Conservation (phyloP, 1,140 invertebrate genomes). For the roundworm (Caenorhabditis elegans) region DNA sequence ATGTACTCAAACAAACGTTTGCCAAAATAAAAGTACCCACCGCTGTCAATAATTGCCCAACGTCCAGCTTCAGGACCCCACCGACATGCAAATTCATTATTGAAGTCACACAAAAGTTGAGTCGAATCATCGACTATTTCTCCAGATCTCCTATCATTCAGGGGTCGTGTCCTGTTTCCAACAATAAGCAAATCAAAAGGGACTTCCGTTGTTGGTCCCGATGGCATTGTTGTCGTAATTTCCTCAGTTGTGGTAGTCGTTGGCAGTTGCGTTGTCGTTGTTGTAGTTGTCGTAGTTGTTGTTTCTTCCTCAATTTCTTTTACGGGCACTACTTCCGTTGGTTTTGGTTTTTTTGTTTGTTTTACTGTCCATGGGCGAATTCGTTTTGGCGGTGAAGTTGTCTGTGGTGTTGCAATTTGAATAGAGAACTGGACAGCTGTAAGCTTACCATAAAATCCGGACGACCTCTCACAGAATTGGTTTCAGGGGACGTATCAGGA, state of each 20-base stretch:
- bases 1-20: no score
- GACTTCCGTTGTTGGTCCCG: constrained; percentile 42
- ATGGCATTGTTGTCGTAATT: constrained; percentile 32
- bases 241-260: constrained; percentile 28
- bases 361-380: constrained; percentile 34
- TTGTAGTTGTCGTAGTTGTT: constrained; percentile 22
- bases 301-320: not conserved
- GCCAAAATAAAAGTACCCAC: constrained; percentile 42
- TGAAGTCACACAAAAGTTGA: constrained; percentile 62
- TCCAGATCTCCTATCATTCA: constrained; percentile 56
- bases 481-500: not conserved
- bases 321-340: not conserved
- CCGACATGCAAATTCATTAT: constrained; percentile 61
- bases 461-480: not conserved
- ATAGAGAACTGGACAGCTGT: not conserved
- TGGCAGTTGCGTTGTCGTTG: not conserved
- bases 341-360: not conserved
- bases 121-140: constrained; percentile 55
- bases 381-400: constrained; percentile 8
- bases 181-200: constrained; percentile 59
- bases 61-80: constrained; percentile 64
- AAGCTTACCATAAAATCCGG: constrained; percentile 35
- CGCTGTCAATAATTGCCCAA: constrained; percentile 63
- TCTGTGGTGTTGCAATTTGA: constrained; percentile 23
- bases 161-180: constrained; percentile 57